phyloP scores from a whole-genome alignment of 2,888 invertebrate species.

The Aradus depressus region DNA sequence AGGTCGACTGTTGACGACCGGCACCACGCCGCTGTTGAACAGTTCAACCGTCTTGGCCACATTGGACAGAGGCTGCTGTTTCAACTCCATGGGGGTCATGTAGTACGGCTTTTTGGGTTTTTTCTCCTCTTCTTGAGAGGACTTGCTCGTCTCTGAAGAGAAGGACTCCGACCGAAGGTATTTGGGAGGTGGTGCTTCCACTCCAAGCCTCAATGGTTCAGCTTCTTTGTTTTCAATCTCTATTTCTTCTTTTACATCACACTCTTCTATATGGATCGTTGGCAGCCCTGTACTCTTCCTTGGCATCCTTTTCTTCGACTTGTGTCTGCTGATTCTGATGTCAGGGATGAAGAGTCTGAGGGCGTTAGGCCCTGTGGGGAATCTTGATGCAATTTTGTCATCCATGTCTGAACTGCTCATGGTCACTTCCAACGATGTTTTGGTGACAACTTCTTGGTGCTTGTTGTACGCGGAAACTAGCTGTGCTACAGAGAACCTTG shows the following conservation, averaged over 20 bases:
- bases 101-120: conserved; percentile 15
- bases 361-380: conserved; percentile 41
- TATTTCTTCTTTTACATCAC: conserved; percentile 10
- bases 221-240: conserved; percentile 11
- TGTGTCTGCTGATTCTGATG: conserved; percentile 34
- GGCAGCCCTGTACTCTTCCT: conserved; percentile 27
- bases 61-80: conserved; percentile 22
- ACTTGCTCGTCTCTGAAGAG: conserved; percentile 14
- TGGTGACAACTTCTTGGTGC: conserved; percentile 41
- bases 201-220: conserved; percentile 20
- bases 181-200: conserved; percentile 22
- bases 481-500: conserved; percentile 41
- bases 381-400: conserved; percentile 29
- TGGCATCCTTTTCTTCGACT: conserved; percentile 26
- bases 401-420: conserved; percentile 33
- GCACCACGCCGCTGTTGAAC: conserved; percentile 22
- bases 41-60: conserved; percentile 26
- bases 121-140: conserved; percentile 18
- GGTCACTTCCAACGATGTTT: conserved; percentile 39
- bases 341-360: conserved; percentile 41
- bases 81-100: conserved; percentile 21
- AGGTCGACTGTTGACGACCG: conserved; percentile 16
- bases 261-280: conserved; percentile 9
- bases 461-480: conserved; percentile 41
- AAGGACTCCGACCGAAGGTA: conserved; percentile 19